Base-by-base conservation (phyloP, 1,140 invertebrate genomes). In the Achatina immaculata region DNA sequence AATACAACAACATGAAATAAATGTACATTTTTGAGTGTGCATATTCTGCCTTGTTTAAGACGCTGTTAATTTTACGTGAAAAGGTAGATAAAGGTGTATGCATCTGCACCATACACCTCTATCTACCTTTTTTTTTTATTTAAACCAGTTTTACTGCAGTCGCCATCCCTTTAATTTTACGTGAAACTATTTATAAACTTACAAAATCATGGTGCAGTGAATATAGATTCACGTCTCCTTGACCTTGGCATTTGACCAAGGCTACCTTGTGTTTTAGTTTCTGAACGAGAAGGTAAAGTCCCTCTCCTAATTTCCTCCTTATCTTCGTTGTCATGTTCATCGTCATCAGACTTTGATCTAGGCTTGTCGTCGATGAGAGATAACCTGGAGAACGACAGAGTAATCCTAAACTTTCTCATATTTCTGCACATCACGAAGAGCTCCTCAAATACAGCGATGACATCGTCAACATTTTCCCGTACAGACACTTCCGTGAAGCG, bases 401-500 rank as follows among this genome's bases (percentile, higher is more conserved):
- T 28, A 36, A 45, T 16, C 6, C 55, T 7, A n/a, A 34, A 77
- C 55, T 77, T 77, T 11, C 55, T 42, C 36, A 62, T 42, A 1
- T 78, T 82, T 31, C 75, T 42, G 76, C 42, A 74, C 31, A 42
- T 28, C 0, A 58, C 0, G 72, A 84, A 89, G n/a, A 89, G 55
- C 58, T 89, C 82, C 34, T 86, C 80, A 72, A 89, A 87, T 19
- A 89, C 82, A 11, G 71, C 51, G 14, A 34, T 28, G 21, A 84
- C 83, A n/a, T 69, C 74, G 65, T 96, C 95, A 58, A 95, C 93
- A 84, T 94, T 95, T 87, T 96, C 95, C 62, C 95, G 90, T 0
- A 95, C 95, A 1, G 95, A 96, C 66, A 96, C 95, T 90, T 96
- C 95, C 86, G 95, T 94, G 85, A 96, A 96, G 83, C 94, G 94